Evolutionary conservation across 2,113 vertebrate genomes (phyloP).

Genomic region (Calyptomena viridis): DNA sequence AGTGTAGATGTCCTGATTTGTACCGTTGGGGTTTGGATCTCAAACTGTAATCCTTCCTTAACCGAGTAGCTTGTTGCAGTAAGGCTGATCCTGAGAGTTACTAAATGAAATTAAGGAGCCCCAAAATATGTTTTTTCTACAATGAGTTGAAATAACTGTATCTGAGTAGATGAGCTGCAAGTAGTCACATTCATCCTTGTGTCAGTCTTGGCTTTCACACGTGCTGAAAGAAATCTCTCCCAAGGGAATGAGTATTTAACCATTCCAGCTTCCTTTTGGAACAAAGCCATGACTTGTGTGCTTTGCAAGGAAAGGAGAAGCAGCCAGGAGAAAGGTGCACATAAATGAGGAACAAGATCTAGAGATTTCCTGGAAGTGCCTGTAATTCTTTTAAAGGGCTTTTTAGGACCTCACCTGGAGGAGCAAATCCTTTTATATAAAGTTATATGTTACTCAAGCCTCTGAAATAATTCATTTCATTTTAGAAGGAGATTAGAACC

Average conservation of each 20-base stretch:
- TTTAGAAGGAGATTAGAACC: background rate
- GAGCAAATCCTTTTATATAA: background rate
- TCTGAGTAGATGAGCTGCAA: background rate
- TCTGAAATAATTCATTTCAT: background rate
- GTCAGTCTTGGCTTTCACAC: background rate
- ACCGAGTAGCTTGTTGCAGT: background rate
- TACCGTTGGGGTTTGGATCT: background rate
- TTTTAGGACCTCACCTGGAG: background rate
- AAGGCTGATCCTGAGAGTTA: background rate
- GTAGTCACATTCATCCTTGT: background rate
- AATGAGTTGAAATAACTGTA: background rate
- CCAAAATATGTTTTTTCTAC: background rate
- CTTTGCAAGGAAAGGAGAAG: background rate
- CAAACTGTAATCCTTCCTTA: background rate
- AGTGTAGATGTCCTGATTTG: background rate
- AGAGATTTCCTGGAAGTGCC: slow-evolving; percentile 1
- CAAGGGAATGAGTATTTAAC: background rate
- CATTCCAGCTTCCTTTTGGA: slow-evolving; percentile 40
- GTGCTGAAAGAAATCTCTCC: background rate
- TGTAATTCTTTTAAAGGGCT: background rate
- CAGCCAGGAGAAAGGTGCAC: background rate
- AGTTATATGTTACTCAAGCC: background rate
- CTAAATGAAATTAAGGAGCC: background rate
- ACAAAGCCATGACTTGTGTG: background rate
- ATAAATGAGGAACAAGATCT: background rate